Evolutionary conservation across 2,797 vertebrate species (phyloP), one percentile per base, ranked within the genome.

Genomic region (Centropyge bicolor): DNA sequence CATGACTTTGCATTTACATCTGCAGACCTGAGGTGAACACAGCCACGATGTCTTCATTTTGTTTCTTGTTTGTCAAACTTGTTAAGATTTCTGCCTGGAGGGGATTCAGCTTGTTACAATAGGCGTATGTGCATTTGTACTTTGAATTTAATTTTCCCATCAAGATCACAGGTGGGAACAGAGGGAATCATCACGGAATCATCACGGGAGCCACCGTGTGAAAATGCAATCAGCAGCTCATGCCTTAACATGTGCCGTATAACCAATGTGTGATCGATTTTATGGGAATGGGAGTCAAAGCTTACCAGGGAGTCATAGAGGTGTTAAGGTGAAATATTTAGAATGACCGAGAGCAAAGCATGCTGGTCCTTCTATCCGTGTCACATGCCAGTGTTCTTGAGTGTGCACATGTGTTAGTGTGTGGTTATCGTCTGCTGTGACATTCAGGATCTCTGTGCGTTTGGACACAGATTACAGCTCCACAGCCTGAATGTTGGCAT

Each of bases 321-420:
- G n/a, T 81, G 78, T 78, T 82, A 63, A 85, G 83, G 70, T 89
- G 80, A 45, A 70, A 82, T 84, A 82, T 82, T 83, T 76, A 56
- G 43, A 64, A 67, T 78, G 27, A 84, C 72, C 74, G 72, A 79
- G 46, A 67, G 84, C 61, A 74, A 82, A 80, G 76, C 74, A 81
- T 83, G 86, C 43, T 55, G 83, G 70, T 52, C 43, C 62, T 4
- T 87, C 76, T 59, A 64, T 85, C 84, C 31, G 0, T 70, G 72
- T 91, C 86, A 87, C 78, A 83, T 83, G 78, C 74, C 68, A 62
- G 68, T 61, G 63, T 67, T 64, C 27, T 57, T 54, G 74, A 75
- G 64, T 51, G 54, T 6, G 3, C 67, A 51, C 36, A 24, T 27
- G 51, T 51, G 19, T 20, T 19, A 13, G 51, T 41, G 35, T 60